These are phyloP conservation scores for Megalops cyprinoides DNA, from an alignment of 2,797 vertebrate genomes.

Conservation along the genomic window DNA sequence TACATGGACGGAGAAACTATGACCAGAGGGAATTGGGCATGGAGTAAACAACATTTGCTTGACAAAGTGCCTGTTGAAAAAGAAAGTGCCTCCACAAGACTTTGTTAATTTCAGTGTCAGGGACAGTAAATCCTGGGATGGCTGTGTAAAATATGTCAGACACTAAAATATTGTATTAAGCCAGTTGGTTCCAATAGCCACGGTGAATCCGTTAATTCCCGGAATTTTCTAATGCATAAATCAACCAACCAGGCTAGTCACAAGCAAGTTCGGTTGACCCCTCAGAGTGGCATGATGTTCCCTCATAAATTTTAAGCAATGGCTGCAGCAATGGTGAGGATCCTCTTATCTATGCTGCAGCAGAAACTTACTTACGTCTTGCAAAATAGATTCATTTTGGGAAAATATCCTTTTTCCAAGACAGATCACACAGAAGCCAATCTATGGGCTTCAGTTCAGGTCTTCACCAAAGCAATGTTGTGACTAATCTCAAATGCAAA, in stretches of 20 bases:
- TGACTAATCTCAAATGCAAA: background rate
- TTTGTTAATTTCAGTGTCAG: background rate
- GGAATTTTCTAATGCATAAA: constrained; percentile 4
- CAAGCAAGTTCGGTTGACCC: background rate
- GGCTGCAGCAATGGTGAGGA: background rate
- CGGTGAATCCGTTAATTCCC: background rate
- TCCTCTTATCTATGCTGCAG: background rate
- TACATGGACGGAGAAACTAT: background rate
- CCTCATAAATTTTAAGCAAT: background rate
- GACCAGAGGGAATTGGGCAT: background rate
- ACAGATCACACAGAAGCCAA: background rate
- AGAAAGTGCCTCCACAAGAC: background rate
- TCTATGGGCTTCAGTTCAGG: background rate
- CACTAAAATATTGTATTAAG: background rate
- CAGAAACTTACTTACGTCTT: background rate
- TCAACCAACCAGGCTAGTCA: background rate
- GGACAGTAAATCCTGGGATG: background rate
- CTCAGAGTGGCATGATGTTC: background rate
- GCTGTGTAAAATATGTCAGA: background rate
- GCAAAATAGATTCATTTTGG: background rate
- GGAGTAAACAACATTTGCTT: background rate
- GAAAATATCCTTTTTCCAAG: background rate
- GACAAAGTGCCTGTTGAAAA: constrained; percentile 1
- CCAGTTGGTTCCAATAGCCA: background rate
- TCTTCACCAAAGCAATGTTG: background rate